A percentile compares a stretch with the other conserved stretches of the same genome.
phyloP scores from a whole-genome alignment of 1,140 invertebrate species.

The Vollenhovia emeryi region DNA sequence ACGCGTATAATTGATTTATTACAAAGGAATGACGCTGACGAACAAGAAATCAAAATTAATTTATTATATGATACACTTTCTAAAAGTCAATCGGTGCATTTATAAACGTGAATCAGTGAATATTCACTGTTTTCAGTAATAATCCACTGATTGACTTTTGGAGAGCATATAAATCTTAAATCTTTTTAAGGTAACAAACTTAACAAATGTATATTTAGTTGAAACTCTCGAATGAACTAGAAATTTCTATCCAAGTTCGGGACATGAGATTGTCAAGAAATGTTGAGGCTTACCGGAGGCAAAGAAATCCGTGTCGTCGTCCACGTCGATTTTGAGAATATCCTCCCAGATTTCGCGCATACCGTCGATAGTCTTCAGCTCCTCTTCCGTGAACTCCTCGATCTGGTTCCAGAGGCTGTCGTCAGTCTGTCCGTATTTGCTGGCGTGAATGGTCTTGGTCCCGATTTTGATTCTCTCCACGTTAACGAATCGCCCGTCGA shows the following conservation, averaged over 20 bases:
- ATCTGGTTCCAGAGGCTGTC: constrained; percentile 84
- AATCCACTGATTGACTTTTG: too few species aligned
- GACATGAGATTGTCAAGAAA: neutral
- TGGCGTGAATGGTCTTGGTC: constrained; percentile 94
- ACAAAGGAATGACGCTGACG: neutral
- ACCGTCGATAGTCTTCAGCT: constrained; percentile 88
- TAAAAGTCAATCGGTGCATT: too few species aligned
- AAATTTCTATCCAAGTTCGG: neutral
- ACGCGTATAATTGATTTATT: neutral
- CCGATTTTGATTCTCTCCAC: constrained; percentile 90
- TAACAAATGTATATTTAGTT: neutral
- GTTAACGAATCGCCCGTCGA: constrained; percentile 92
- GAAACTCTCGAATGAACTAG: neutral
- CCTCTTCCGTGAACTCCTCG: constrained; percentile 92
- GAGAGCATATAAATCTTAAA: neutral
- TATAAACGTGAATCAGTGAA: too few species aligned
- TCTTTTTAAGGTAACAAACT: neutral
- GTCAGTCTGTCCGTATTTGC: constrained; percentile 89
- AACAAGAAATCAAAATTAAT: neutral
- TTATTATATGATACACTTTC: too few species aligned
- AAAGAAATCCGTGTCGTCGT: constrained; percentile 96
- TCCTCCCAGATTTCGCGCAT: constrained; percentile 92
- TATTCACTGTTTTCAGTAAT: too few species aligned
- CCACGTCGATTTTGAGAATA: constrained; percentile 93
- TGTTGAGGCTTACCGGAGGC: constrained; percentile 86